These are phyloP conservation scores for Tauraco erythrolophus DNA, from an alignment of 2,113 vertebrate genomes.

Conservation along the genomic window DNA sequence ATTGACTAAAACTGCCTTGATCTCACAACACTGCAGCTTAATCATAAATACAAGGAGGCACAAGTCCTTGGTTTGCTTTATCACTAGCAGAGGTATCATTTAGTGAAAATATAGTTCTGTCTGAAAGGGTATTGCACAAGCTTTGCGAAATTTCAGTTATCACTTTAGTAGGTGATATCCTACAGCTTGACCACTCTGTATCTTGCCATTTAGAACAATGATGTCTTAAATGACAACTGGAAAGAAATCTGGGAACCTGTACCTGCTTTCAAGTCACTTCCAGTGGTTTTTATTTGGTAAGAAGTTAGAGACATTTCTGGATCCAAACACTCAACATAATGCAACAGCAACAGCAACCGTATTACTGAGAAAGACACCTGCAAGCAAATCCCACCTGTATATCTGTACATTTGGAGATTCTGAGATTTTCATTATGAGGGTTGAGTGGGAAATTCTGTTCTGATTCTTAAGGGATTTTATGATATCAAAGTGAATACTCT, in stretches of 20 bases:
- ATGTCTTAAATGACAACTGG: background rate
- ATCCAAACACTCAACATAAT: background rate
- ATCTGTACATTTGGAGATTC: background rate
- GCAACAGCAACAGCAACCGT: background rate
- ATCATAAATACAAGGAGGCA: constrained; percentile 58
- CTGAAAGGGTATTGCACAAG: background rate
- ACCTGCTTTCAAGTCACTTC: background rate
- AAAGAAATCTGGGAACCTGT: background rate
- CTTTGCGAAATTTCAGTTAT: background rate
- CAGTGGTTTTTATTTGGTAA: background rate
- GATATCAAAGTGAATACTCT: background rate
- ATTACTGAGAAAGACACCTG: background rate
- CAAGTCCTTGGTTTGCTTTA: constrained; percentile 10
- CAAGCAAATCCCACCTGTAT: background rate
- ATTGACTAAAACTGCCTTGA: constrained; percentile 35
- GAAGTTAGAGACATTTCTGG: background rate
- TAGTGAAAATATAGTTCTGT: background rate
- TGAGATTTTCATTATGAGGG: background rate
- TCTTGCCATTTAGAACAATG: background rate
- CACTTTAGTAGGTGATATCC: background rate
- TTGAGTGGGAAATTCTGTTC: background rate
- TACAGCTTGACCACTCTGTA: background rate
- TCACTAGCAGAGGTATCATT: background rate
- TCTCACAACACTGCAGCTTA: constrained; percentile 5
- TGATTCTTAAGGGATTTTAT: background rate